Evolutionary conservation across 2,888 invertebrate species (phyloP).

Genomic region (Bugulina stolonifera): DNA sequence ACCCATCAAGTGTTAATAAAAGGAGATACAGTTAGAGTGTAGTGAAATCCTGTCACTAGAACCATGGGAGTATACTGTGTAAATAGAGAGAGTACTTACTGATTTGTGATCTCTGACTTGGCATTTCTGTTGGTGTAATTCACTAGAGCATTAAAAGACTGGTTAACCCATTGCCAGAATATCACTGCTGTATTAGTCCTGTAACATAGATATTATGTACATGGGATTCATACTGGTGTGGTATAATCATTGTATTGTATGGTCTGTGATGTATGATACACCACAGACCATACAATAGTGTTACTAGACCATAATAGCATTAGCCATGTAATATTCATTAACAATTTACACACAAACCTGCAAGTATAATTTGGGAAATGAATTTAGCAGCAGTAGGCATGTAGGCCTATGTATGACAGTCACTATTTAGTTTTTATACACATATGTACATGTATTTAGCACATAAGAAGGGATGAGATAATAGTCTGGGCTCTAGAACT

Average conservation of each 20-base stretch:
- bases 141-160: conserved; percentile 95
- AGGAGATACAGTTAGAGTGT: no score
- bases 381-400: no score
- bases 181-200: conserved; percentile 80
- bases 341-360: no score
- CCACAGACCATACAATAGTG: not conserved
- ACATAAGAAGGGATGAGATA: no score
- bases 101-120: conserved; percentile 43
- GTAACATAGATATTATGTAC: conserved; percentile 30
- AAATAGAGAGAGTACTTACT: conserved; percentile 34
- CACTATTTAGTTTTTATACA: no score
- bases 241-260: not conserved
- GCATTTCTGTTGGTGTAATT: conserved; percentile 88
- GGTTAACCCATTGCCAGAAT: conserved; percentile 97
- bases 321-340: no score
- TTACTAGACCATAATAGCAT: no score
- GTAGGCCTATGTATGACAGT: no score
- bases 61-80: not conserved
- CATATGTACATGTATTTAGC: no score
- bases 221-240: not conserved
- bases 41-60: not conserved
- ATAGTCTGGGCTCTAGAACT: no score
- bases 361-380: no score
- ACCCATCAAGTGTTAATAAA: no score
- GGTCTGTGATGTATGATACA: not conserved